phyloP scores from a whole-genome alignment of 2,888 invertebrate genomes.

The Pachymerium ferrugineum region DNA sequence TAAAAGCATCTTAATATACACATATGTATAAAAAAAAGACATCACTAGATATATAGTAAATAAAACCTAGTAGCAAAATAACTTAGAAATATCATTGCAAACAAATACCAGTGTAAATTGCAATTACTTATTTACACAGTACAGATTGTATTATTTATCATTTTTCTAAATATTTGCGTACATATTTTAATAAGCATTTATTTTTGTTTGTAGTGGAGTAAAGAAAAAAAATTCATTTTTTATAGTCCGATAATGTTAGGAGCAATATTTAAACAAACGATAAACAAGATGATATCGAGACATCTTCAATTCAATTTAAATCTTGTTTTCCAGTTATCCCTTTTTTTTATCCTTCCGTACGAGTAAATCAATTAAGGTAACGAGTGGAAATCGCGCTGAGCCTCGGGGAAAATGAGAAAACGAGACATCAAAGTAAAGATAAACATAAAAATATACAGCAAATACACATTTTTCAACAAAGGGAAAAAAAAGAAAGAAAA shows the following conservation, averaged over 20 bases:
- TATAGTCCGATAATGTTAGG: not conserved
- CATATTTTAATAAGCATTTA: no score
- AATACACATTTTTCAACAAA: not conserved
- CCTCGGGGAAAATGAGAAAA: slow-evolving; percentile 9
- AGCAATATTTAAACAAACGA: not conserved
- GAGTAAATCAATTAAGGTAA: not conserved
- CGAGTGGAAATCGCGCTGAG: not conserved
- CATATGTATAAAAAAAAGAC: no score
- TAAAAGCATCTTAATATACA: no score
- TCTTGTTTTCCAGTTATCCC: not conserved
- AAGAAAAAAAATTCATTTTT: no score
- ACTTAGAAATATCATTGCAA: no score
- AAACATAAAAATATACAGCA: not conserved
- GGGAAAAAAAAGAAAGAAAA: not conserved
- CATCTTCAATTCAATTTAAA: not conserved
- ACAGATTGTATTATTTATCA: no score
- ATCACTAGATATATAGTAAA: no score
- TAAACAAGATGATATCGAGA: not conserved
- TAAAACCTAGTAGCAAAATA: no score
- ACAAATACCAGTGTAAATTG: no score
- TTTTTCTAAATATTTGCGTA: no score
- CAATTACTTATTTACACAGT: no score
- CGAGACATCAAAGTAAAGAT: not conserved
- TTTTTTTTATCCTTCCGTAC: not conserved
- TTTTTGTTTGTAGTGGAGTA: no score